A percentile compares a stretch with the other conserved stretches of the same genome.
phyloP scores from a whole-genome alignment of 2,888 invertebrate species.

The Celastrina argiolus region DNA sequence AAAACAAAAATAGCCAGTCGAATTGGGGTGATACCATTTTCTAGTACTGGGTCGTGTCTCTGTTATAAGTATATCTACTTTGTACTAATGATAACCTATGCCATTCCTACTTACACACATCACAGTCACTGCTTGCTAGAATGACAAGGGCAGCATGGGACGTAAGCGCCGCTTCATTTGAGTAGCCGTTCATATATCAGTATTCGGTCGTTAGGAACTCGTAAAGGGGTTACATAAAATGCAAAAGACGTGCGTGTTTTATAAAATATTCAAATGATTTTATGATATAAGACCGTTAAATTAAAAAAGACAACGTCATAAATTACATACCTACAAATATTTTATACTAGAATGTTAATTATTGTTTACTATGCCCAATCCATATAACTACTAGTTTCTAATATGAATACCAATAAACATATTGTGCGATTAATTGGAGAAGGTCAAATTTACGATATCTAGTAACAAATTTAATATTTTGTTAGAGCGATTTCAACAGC shows the following conservation, averaged over 20 bases:
- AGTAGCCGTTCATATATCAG: too few relatives aligned
- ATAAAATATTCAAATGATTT: background rate
- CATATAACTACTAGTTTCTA: conserved; percentile 9
- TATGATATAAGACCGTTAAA: background rate
- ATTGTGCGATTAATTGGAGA: background rate
- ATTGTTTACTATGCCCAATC: background rate
- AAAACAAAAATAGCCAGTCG: too few relatives aligned
- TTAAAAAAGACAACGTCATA: conserved; percentile 10
- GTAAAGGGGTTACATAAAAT: background rate
- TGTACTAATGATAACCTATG: too few relatives aligned
- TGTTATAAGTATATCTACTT: too few relatives aligned
- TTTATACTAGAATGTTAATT: background rate
- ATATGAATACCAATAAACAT: background rate
- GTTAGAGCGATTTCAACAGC: background rate
- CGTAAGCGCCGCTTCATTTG: too few relatives aligned
- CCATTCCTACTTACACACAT: too few relatives aligned
- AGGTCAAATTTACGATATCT: background rate
- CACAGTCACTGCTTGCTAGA: too few relatives aligned
- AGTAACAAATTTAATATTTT: background rate
- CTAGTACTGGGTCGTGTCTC: too few relatives aligned
- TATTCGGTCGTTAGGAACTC: too few relatives aligned
- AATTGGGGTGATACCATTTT: too few relatives aligned
- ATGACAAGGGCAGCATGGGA: too few relatives aligned
- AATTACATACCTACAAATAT: too few relatives aligned
- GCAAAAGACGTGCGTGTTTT: background rate